A percentile compares a stretch with the other conserved stretches of the same genome.
phyloP scores from a whole-genome alignment of 2,797 vertebrate genomes.

The Paramormyrops hopkinsi region DNA sequence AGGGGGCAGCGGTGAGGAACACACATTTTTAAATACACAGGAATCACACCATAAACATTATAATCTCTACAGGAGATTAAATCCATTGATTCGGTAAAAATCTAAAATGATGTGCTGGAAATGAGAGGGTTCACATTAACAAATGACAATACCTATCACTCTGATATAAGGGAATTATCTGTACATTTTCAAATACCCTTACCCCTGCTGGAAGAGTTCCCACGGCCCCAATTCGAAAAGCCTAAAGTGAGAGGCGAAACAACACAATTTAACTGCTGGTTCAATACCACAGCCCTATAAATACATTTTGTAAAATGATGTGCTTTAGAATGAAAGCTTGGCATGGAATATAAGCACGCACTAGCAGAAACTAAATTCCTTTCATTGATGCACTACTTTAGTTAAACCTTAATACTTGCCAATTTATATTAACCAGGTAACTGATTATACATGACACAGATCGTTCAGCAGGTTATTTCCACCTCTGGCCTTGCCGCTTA shows the following conservation, averaged over 20 bases:
- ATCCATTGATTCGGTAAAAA: neutral
- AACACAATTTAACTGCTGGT: neutral
- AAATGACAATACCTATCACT: neutral
- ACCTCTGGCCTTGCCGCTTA: neutral
- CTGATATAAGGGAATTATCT: neutral
- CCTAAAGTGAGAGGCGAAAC: slow-evolving; percentile 40
- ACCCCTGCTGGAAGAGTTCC: slow-evolving; percentile 60
- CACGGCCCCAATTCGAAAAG: slow-evolving; percentile 65
- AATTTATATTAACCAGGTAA: neutral
- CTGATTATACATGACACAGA: neutral
- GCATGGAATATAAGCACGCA: neutral
- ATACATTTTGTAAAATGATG: neutral
- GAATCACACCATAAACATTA: neutral
- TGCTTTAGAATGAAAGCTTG: neutral
- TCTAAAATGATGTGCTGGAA: neutral
- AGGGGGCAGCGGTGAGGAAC: neutral
- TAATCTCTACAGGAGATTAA: neutral
- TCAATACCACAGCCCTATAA: neutral
- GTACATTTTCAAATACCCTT: slow-evolving; percentile 22
- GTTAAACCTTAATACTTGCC: neutral
- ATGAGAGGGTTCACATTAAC: neutral
- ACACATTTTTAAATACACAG: neutral
- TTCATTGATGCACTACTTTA: neutral
- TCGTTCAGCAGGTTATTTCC: neutral
- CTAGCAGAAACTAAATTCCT: neutral